phyloP scores from a whole-genome alignment of 2,888 invertebrate genomes.

The Meloe dianella region DNA sequence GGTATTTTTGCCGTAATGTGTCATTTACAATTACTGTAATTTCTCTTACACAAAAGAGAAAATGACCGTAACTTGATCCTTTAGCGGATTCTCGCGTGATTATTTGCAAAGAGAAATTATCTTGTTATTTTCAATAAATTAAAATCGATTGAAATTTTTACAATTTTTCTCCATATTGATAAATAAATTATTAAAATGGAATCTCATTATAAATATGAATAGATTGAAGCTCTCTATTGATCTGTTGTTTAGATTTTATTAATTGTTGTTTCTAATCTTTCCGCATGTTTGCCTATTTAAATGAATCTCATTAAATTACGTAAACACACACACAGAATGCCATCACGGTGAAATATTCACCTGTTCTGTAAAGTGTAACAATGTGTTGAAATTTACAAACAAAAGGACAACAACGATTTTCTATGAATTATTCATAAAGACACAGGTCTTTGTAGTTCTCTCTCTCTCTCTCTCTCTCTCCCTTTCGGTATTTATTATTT shows the following conservation, averaged over 20 bases:
- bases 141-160: background rate
- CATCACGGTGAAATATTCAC: conserved; percentile 22
- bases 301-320: conserved; percentile 9
- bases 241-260: background rate
- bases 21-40: conserved; percentile 28
- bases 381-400: conserved; percentile 35
- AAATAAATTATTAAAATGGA: background rate
- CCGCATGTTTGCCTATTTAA: conserved; percentile 3
- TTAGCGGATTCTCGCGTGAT: conserved; percentile 17
- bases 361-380: conserved; percentile 34
- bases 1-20: conserved; percentile 10
- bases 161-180: background rate
- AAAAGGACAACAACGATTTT: conserved; percentile 31
- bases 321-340: conserved; percentile 4
- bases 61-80: conserved; percentile 33
- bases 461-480: background rate
- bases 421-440: conserved; percentile 31
- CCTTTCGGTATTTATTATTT: background rate
- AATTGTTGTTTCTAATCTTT: background rate
- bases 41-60: conserved; percentile 23
- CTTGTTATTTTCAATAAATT: conserved; percentile 3
- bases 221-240: background rate
- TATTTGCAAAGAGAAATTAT: conserved; percentile 9
- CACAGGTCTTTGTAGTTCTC: conserved; percentile 1
- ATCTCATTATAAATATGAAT: conserved; percentile 3